Percentiles rank a stretch among this genome's conserved stretches.
Conservation (phyloP, 2,888 invertebrate genomes). For the Schizotus pectinicornis region DNA sequence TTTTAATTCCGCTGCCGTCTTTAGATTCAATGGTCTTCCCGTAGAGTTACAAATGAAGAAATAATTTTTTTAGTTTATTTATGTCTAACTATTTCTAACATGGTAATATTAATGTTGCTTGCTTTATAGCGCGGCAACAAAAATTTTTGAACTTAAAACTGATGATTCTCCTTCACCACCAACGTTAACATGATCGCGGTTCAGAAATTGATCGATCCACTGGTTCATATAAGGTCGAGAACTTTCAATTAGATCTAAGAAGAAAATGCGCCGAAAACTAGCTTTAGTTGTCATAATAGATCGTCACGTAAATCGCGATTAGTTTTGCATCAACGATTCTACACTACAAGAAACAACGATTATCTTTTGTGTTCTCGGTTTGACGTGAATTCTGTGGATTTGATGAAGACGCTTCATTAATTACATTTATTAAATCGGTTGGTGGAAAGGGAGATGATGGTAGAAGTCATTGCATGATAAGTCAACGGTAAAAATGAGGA, state of each 20-base stretch:
- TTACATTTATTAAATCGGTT: not conserved
- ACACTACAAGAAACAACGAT: too few species aligned
- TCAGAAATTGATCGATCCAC: not conserved
- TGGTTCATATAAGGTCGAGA: not conserved
- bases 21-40: too few species aligned
- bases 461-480: not conserved
- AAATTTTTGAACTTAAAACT: too few species aligned
- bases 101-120: too few species aligned
- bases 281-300: constrained; percentile 1
- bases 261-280: constrained; percentile 1
- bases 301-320: constrained; percentile 1
- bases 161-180: too few species aligned
- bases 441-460: too few species aligned
- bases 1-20: too few species aligned
- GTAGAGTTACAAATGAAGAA: too few species aligned
- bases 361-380: not conserved
- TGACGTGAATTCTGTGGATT: constrained; percentile 5
- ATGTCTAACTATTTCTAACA: too few species aligned
- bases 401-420: not conserved
- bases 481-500: not conserved
- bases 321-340: not conserved
- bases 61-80: too few species aligned
- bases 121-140: too few species aligned
- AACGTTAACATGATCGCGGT: too few species aligned
- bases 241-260: not conserved